phyloP scores from a whole-genome alignment of 1,140 invertebrate genomes.

The Drosophila subpulchrella region DNA sequence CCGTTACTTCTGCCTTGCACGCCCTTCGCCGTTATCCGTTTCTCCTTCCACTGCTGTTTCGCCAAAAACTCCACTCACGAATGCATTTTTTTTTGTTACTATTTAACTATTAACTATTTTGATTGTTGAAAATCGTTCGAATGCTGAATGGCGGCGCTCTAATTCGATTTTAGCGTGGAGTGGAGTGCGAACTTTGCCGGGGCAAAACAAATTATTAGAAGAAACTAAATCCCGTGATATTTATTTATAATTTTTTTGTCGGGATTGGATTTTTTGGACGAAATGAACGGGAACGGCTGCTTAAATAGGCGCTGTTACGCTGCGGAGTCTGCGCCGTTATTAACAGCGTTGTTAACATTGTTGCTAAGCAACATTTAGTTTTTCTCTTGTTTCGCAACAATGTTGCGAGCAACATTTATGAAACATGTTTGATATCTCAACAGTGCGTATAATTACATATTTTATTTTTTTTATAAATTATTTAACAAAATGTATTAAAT shows the following conservation, averaged over 20 bases:
- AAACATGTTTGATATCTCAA: no score
- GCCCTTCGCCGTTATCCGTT: conserved; percentile 47
- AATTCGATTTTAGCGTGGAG: not conserved
- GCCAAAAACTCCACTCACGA: conserved; percentile 24
- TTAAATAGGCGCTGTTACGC: not conserved
- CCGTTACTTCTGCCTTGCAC: conserved; percentile 73
- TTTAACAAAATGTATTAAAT: not conserved
- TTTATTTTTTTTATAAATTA: no score
- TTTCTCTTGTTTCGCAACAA: no score
- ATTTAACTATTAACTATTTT: conserved; percentile 24
- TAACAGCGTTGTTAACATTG: no score
- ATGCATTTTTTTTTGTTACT: conserved; percentile 23
- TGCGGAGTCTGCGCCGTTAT: no score
- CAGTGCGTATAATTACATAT: no score
- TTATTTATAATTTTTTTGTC: conserved; percentile 4
- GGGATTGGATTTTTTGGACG: conserved; percentile 9
- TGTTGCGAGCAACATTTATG: no score
- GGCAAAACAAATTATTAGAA: conserved; percentile 10
- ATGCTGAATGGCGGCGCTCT: conserved; percentile 5
- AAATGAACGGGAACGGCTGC: not conserved
- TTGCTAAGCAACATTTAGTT: no score
- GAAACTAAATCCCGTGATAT: conserved; percentile 25
- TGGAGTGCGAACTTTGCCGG: not conserved
- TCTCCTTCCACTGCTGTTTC: conserved; percentile 35
- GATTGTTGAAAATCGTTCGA: conserved; percentile 8